Percentiles rank a stretch among this genome's conserved stretches.
These are phyloP conservation scores for Triplophysa dalaica DNA, from an alignment of 2,113 vertebrate genomes.

Conservation along the genomic window DNA sequence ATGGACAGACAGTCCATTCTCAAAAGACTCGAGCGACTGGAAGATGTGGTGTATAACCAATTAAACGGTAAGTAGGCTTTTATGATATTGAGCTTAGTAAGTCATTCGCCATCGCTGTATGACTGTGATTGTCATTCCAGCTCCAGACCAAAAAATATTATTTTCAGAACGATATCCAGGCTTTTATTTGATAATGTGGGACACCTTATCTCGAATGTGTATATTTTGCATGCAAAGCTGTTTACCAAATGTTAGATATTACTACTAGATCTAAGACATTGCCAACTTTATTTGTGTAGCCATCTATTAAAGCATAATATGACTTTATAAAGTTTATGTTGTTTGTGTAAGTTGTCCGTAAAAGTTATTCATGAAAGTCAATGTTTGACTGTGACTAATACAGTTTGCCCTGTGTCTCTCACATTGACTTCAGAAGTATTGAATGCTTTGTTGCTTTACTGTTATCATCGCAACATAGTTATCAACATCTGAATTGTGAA, in stretches of 20 bases:
- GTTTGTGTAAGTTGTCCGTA: no score
- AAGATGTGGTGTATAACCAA: conserved; percentile 96
- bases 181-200: background rate
- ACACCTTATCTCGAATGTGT: background rate
- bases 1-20: conserved; percentile 91
- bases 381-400: background rate
- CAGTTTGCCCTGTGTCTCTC: background rate
- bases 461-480: background rate
- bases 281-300: background rate
- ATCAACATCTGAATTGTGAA: no score
- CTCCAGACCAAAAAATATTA: background rate
- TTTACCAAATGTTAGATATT: background rate
- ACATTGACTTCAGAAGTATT: background rate
- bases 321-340: background rate
- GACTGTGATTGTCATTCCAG: background rate
- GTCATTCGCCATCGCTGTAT: background rate
- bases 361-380: background rate
- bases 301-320: background rate
- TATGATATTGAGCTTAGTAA: conserved; percentile 22
- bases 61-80: conserved; percentile 83
- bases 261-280: background rate
- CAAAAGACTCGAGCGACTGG: conserved; percentile 91
- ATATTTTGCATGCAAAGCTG: no score
- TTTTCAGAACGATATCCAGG: background rate
- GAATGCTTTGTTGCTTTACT: background rate